A percentile compares a stretch with the other conserved stretches of the same genome.
Evolutionary conservation across 2,888 invertebrate genomes (phyloP).

Genomic region (Drosophila melanosoma): DNA sequence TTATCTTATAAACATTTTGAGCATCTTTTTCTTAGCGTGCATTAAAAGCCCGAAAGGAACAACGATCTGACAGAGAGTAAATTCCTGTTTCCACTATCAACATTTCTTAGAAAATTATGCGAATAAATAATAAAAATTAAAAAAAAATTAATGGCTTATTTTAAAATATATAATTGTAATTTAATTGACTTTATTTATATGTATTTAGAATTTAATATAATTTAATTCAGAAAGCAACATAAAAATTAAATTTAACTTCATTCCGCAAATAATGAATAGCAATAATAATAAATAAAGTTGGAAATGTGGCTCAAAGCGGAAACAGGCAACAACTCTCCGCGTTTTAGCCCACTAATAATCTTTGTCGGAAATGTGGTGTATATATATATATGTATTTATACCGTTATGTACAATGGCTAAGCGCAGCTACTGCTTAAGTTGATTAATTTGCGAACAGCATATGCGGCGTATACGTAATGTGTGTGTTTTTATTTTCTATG

Average conservation of each 20-base stretch:
- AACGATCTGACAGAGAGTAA: conserved; percentile 11
- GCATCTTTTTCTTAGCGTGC: conserved; percentile 39
- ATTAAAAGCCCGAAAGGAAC: conserved; percentile 51
- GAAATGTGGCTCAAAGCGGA: neutral
- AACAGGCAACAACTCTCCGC: neutral
- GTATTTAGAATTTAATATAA: neutral
- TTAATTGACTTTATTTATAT: neutral
- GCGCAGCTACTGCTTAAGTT: conserved; percentile 38
- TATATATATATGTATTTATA: neutral
- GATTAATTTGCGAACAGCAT: conserved; percentile 34
- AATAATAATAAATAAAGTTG: neutral
- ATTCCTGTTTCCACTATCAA: neutral
- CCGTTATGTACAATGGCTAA: conserved; percentile 42
- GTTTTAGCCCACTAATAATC: neutral
- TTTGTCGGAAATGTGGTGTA: neutral
- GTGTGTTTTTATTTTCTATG: conserved; percentile 16
- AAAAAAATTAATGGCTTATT: neutral
- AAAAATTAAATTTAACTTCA: neutral
- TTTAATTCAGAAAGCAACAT: neutral
- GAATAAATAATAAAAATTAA: neutral
- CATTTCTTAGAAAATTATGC: no score
- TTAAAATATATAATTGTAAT: neutral
- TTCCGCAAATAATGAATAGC: neutral
- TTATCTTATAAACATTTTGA: conserved; percentile 26
- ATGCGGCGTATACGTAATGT: conserved; percentile 75